These are phyloP conservation scores for Lanius ludovicianus DNA, from an alignment of 2,113 vertebrate species.

Conservation along the genomic window DNA sequence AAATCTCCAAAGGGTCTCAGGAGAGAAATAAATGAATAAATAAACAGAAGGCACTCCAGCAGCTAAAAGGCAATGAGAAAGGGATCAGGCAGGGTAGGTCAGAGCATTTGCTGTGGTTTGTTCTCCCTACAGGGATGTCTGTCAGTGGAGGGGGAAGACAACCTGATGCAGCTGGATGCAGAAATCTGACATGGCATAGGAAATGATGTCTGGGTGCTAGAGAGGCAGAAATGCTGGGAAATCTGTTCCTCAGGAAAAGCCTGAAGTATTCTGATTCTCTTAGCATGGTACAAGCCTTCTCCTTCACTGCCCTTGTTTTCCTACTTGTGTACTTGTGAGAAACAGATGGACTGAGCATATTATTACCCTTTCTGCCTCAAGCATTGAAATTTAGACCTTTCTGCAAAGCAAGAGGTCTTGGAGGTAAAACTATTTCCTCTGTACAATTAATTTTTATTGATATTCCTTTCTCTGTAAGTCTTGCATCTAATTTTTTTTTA, in stretches of 20 bases:
- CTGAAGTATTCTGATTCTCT: not conserved
- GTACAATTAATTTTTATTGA: not conserved
- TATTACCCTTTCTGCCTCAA: not conserved
- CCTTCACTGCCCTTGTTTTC: not conserved
- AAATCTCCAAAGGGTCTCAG: not conserved
- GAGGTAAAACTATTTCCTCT: not conserved
- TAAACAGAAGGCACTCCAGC: not conserved
- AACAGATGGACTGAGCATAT: not conserved
- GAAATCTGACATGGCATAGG: rapidly evolving
- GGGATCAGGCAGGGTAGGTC: not conserved
- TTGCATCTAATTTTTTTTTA: not conserved
- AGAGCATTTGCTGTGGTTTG: not conserved
- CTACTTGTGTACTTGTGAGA: not conserved
- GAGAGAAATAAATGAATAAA: not conserved
- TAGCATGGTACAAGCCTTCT: not conserved
- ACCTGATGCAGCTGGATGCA: not conserved
- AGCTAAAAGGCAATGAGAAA: not conserved
- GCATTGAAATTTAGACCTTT: not conserved
- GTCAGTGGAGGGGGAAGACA: not conserved
- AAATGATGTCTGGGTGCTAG: not conserved
- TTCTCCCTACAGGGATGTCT: not conserved
- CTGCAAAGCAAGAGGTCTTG: not conserved
- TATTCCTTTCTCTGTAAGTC: not conserved
- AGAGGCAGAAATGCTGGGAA: not conserved
- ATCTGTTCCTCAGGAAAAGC: not conserved